phyloP scores from a whole-genome alignment of 64 coral and sea anemone species.

The Actinia tenebrosa region DNA sequence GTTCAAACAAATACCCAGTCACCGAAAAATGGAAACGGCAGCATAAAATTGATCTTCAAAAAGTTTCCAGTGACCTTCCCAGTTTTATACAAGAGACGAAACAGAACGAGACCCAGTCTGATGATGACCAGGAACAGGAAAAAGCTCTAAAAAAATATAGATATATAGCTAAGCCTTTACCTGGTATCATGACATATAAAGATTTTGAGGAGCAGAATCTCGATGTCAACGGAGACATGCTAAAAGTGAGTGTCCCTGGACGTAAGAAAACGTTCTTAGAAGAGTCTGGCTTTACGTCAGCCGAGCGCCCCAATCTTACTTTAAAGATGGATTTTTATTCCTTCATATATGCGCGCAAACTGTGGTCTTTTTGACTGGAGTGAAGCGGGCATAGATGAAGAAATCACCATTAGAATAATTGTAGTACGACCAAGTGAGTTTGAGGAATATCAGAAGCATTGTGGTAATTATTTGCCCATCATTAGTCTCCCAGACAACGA shows the following conservation, averaged over 20 bases:
- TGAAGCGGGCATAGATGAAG: neutral
- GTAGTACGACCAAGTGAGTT: conserved; percentile 29
- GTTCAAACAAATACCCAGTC: neutral
- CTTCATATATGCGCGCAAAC: conserved; percentile 13
- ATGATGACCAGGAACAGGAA: neutral
- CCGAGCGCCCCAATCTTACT: neutral
- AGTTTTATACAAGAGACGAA: neutral
- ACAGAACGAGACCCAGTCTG: neutral
- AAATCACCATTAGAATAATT: conserved; percentile 3
- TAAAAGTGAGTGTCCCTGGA: neutral
- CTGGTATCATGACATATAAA: neutral
- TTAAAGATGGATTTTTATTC: conserved; percentile 35
- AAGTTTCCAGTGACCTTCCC: neutral
- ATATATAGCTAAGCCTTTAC: neutral
- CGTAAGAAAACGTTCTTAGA: neutral
- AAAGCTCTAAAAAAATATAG: neutral
- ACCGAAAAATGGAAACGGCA: neutral
- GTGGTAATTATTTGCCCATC: conserved; percentile 7
- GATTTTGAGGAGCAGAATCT: neutral
- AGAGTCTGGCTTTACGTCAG: neutral
- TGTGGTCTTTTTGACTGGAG: conserved; percentile 23
- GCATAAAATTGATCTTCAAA: neutral
- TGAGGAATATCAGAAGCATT: conserved; percentile 1
- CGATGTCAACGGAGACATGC: neutral
- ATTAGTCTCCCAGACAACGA: conserved; percentile 25